phyloP scores from a whole-genome alignment of 2,113 vertebrate species.

The Gracilinanus agilis region DNA sequence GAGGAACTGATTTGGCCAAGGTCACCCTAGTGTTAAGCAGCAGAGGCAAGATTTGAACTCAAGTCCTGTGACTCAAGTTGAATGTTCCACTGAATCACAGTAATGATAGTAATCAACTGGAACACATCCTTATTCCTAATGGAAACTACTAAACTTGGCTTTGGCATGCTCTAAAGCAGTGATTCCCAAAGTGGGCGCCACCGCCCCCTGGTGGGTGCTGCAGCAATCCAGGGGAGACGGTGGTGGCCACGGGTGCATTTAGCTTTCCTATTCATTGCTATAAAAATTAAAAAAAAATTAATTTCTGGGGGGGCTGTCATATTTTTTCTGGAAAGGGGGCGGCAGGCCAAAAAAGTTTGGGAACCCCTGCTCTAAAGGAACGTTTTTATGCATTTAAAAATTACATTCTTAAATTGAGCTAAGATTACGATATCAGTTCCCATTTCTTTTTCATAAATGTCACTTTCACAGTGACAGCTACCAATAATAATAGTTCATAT shows the following conservation, averaged over 20 bases:
- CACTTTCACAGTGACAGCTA: neutral
- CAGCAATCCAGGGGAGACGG: too few relatives aligned
- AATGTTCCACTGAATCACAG: neutral
- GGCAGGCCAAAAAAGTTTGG: too few relatives aligned
- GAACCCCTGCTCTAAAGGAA: neutral
- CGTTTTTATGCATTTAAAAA: neutral
- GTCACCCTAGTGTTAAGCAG: neutral
- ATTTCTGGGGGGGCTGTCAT: too few relatives aligned
- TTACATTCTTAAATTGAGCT: neutral
- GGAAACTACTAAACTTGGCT: neutral
- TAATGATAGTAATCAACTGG: neutral
- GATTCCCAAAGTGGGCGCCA: too few relatives aligned
- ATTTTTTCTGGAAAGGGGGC: too few relatives aligned
- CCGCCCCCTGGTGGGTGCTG: too few relatives aligned
- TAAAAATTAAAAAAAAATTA: too few relatives aligned
- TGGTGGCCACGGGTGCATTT: too few relatives aligned
- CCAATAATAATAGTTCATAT: neutral
- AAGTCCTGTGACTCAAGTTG: neutral
- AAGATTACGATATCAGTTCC: neutral
- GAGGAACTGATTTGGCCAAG: neutral
- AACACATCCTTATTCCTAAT: neutral
- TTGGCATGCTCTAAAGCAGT: neutral
- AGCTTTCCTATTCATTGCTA: too few relatives aligned
- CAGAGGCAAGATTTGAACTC: neutral
- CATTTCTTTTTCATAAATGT: constrained; percentile 7